A percentile compares a stretch with the other conserved stretches of the same genome.
Conservation (phyloP, 2,797 vertebrate species). For the Sebastes ruberrimus region DNA sequence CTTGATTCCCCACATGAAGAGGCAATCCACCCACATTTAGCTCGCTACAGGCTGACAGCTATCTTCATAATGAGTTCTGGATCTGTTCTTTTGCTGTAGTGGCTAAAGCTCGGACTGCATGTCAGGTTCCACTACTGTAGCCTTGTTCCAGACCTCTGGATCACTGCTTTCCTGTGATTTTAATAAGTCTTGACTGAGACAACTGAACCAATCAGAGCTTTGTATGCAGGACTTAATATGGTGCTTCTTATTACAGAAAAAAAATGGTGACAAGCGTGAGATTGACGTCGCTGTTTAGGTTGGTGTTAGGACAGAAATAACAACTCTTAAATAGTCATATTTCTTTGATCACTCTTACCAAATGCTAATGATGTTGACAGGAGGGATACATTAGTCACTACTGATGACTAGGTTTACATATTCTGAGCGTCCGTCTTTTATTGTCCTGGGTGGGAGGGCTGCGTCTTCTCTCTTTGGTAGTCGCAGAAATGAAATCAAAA, state of each 20-base stretch:
- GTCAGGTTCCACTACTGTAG: not conserved
- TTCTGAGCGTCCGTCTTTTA: too few relatives aligned
- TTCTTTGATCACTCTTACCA: not conserved
- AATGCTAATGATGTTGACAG: not conserved
- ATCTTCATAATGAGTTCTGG: not conserved
- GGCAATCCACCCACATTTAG: constrained; percentile 1
- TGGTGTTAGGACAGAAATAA: not conserved
- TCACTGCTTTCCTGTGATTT: not conserved
- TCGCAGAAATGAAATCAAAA: not conserved
- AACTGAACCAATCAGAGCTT: not conserved
- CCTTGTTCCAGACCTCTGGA: not conserved
- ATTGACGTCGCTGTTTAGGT: not conserved
- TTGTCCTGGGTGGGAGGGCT: too few relatives aligned
- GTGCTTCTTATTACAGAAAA: not conserved
- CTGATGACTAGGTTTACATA: not conserved
- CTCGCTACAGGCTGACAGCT: not conserved
- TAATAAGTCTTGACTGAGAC: not conserved
- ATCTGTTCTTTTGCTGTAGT: not conserved
- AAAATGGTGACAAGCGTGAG: not conserved
- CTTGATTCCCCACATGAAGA: not conserved
- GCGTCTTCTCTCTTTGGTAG: not conserved
- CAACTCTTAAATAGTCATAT: not conserved
- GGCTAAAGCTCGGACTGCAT: not conserved
- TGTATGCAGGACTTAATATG: not conserved
- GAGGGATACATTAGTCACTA: not conserved